Conservation (phyloP, 30 jellyfish, hydroid and myxozoan species). For the Catostylus mosaicus region DNA sequence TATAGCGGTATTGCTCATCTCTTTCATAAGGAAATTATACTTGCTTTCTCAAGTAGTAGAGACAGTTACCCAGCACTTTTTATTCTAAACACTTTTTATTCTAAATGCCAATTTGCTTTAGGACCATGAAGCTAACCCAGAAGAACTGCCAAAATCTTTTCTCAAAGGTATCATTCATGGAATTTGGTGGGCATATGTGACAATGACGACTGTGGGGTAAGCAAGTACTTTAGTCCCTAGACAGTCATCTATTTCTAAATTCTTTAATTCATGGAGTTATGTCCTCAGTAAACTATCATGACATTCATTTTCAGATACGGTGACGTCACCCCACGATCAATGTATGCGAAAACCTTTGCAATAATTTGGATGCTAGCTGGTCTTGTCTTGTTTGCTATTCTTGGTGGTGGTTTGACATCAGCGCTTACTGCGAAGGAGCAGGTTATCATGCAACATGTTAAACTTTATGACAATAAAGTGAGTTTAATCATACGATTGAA, state of each 20-base stretch:
- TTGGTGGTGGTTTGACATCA: slow-evolving; percentile 48
- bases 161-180: slow-evolving; percentile 37
- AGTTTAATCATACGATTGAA: too few relatives aligned
- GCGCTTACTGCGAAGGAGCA: slow-evolving; percentile 37
- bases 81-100: too few relatives aligned
- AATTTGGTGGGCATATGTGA: slow-evolving; percentile 73
- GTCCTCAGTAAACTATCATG: background rate
- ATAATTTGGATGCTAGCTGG: slow-evolving; percentile 53
- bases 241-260: background rate
- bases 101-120: background rate
- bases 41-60: too few relatives aligned
- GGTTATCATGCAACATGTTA: slow-evolving; percentile 14
- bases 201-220: slow-evolving; percentile 77
- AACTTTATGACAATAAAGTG: slow-evolving; percentile 45
- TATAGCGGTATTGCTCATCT: too few relatives aligned
- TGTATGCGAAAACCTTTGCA: slow-evolving; percentile 20
- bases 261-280: background rate
- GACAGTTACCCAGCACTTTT: too few relatives aligned
- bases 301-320: slow-evolving; percentile 47
- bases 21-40: too few relatives aligned
- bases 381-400: slow-evolving; percentile 48
- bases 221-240: background rate
- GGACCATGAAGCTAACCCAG: slow-evolving; percentile 55
- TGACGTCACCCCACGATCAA: slow-evolving; percentile 58
- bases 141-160: slow-evolving; percentile 47